Evolutionary conservation across 2,113 vertebrate species (phyloP).

Genomic region (Microcebus ravelobensis): DNA sequence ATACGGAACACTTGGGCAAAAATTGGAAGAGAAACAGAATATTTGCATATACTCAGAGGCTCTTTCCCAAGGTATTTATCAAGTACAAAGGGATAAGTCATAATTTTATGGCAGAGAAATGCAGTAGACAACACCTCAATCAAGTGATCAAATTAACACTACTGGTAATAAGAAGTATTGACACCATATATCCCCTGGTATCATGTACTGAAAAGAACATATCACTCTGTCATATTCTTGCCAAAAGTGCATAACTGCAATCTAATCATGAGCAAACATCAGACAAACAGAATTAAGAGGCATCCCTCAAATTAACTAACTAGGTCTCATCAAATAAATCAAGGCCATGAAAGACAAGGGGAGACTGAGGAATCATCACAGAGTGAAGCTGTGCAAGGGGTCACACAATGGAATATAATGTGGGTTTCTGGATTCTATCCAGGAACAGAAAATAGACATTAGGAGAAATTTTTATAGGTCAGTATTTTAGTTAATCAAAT

Average conservation of each 20-base stretch:
- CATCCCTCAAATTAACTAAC: not conserved
- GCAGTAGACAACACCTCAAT: not conserved
- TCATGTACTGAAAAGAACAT: not conserved
- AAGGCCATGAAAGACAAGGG: not conserved
- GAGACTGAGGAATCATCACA: not conserved
- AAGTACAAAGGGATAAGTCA: not conserved
- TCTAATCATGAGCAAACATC: not conserved
- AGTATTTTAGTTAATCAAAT: not conserved
- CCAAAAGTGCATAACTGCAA: not conserved
- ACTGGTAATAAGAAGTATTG: not conserved
- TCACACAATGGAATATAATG: accelerated
- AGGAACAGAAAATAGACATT: not conserved
- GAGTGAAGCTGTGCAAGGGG: not conserved
- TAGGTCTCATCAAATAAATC: not conserved
- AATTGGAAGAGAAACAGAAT: not conserved
- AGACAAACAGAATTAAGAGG: not conserved
- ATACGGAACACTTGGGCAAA: not conserved
- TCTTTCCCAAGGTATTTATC: not conserved
- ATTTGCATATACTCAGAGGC: not conserved
- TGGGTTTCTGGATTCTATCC: not conserved
- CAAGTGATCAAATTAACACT: not conserved
- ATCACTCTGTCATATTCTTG: not conserved
- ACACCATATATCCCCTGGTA: no score
- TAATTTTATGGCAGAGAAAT: not conserved
- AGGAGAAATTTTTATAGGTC: not conserved